Percentiles rank a stretch among this genome's conserved stretches.
Conservation (phyloP, 2,888 invertebrate species). For the Ommatoiulus sabulosus region DNA sequence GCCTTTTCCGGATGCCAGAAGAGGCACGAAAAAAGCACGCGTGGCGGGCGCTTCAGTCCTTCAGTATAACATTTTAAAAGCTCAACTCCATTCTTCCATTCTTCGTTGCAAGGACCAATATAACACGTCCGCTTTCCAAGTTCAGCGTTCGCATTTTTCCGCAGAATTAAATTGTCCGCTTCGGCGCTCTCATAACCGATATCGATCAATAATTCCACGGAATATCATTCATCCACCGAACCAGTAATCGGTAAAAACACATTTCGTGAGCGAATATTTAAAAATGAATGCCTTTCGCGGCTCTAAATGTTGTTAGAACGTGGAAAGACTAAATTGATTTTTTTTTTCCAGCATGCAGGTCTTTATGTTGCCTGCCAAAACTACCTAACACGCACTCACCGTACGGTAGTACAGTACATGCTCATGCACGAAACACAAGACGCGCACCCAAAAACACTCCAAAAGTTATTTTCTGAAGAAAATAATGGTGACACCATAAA, state of each 20-base stretch:
- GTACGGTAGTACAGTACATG: neutral
- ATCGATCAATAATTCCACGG: neutral
- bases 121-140: constrained; percentile 7
- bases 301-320: constrained; percentile 10
- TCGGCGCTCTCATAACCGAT: constrained; percentile 38
- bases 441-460: neutral
- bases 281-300: constrained; percentile 7
- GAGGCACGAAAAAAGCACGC: neutral
- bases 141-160: constrained; percentile 5
- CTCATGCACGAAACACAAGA: constrained; percentile 6
- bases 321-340: constrained; percentile 18
- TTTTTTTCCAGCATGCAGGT: neutral
- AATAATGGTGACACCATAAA: constrained; percentile 40
- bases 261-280: constrained; percentile 26
- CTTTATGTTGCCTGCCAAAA: neutral
- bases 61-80: neutral
- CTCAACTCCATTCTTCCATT: neutral
- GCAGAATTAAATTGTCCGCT: constrained; percentile 24
- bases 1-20: neutral
- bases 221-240: constrained; percentile 23
- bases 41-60: neutral
- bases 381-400: neutral
- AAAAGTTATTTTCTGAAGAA: constrained; percentile 35
- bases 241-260: constrained; percentile 31
- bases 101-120: neutral